A percentile compares a stretch with the other conserved stretches of the same genome.
These are phyloP conservation scores for Drosophila baimaii DNA, from an alignment of 1,140 invertebrate genomes.

Conservation along the genomic window DNA sequence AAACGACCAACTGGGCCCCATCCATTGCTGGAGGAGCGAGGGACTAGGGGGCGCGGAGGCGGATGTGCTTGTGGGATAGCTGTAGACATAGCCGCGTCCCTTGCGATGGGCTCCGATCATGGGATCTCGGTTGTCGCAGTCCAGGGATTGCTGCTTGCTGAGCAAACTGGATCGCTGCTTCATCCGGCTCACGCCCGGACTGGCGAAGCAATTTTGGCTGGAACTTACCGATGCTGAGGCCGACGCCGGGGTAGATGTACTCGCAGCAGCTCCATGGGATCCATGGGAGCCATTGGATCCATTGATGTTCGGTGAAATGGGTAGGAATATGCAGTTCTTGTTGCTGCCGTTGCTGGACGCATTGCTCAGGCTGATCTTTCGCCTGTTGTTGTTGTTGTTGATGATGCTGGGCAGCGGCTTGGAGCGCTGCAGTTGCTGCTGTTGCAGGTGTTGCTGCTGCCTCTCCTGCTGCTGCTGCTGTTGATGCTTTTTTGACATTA, in stretches of 20 bases:
- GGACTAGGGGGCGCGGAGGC: conserved; percentile 83
- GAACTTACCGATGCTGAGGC: conserved; percentile 78
- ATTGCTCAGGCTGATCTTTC: conserved; percentile 86
- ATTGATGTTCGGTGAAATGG: conserved; percentile 88
- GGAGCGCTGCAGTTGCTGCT: conserved; percentile 39
- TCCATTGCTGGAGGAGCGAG: conserved; percentile 72
- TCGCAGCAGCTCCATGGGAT: conserved; percentile 80
- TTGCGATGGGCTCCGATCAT: conserved; percentile 76
- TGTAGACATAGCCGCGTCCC: conserved; percentile 66
- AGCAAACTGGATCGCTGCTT: conserved; percentile 78
- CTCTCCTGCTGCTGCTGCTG: conserved; percentile 59
- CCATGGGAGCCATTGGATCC: conserved; percentile 35
- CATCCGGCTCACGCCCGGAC: conserved; percentile 90
- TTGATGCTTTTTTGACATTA: conserved; percentile 84
- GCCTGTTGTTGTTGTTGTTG: conserved; percentile 81
- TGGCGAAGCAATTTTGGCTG: conserved; percentile 90
- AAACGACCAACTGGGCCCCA: conserved; percentile 55
- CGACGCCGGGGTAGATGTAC: conserved; percentile 86
- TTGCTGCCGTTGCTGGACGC: conserved; percentile 85
- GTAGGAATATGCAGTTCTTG: conserved; percentile 93
- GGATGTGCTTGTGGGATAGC: conserved; percentile 69
- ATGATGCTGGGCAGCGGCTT: conserved; percentile 45
- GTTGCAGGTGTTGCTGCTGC: conserved; percentile 48
- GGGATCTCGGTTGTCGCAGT: conserved; percentile 73
- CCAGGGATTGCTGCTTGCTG: conserved; percentile 77